These are phyloP conservation scores for Scortum barcoo DNA, from an alignment of 2,113 vertebrate genomes.

Conservation along the genomic window DNA sequence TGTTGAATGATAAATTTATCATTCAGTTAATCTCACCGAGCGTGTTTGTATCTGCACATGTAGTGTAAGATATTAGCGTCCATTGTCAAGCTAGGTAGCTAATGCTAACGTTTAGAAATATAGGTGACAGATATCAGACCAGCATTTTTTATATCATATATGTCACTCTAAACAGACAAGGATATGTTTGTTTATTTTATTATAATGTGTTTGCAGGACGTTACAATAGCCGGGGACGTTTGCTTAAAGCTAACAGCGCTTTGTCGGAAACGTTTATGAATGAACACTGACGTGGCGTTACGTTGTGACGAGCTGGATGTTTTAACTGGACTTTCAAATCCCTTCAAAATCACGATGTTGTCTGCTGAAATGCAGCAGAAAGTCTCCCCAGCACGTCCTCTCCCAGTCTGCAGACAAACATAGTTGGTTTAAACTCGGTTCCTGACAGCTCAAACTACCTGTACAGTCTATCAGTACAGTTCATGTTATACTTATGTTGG, in stretches of 20 bases:
- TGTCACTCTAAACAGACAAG: rapidly evolving
- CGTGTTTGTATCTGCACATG: not conserved
- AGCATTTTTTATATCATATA: not conserved
- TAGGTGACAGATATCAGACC: not conserved
- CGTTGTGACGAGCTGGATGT: too few relatives aligned
- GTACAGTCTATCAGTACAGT: too few relatives aligned
- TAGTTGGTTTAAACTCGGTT: not conserved
- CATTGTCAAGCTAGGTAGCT: slow-evolving; percentile 25
- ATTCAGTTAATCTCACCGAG: not conserved
- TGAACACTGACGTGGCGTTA: slow-evolving; percentile 85
- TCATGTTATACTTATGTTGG: too few relatives aligned
- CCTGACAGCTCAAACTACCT: not conserved
- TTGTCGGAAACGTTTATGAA: slow-evolving; percentile 54
- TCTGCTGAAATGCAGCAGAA: too few relatives aligned
- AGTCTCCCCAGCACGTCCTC: not conserved
- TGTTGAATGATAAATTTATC: slow-evolving; percentile 5
- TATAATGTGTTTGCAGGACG: not conserved
- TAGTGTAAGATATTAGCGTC: not conserved
- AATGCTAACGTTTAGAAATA: slow-evolving; percentile 14
- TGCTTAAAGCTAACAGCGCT: slow-evolving; percentile 24
- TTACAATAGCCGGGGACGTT: rapidly evolving
- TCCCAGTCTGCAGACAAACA: too few relatives aligned
- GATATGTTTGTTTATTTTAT: rapidly evolving
- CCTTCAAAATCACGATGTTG: too few relatives aligned
- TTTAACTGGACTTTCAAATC: too few relatives aligned